These are phyloP conservation scores for Zaprionus ghesquierei DNA, from an alignment of 1,140 invertebrate species.

Conservation along the genomic window DNA sequence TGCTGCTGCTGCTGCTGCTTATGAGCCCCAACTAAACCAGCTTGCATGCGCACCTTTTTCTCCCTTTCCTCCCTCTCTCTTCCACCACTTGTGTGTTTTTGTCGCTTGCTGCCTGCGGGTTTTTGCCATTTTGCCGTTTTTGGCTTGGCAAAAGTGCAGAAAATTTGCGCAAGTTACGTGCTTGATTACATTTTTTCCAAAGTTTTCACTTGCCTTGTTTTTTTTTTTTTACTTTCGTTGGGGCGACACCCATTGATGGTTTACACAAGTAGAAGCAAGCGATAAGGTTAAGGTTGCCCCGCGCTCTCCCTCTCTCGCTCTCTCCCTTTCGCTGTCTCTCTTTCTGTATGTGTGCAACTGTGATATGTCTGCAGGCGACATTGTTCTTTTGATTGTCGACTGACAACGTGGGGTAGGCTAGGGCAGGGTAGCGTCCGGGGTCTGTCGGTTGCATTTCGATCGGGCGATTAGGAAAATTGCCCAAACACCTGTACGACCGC, in stretches of 20 bases:
- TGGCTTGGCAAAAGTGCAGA: conserved; percentile 77
- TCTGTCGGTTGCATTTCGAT: background rate
- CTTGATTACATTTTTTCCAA: conserved; percentile 77
- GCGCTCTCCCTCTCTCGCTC: background rate
- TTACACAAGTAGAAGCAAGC: conserved; percentile 27
- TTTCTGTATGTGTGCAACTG: background rate
- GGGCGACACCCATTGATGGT: conserved; percentile 49
- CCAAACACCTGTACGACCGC: conserved; percentile 51
- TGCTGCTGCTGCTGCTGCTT: no score
- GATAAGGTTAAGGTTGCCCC: conserved; percentile 58
- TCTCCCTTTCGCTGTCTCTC: background rate
- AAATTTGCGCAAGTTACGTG: conserved; percentile 81
- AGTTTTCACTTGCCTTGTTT: conserved; percentile 54
- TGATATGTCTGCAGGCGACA: conserved; percentile 11
- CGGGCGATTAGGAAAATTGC: conserved; percentile 63
- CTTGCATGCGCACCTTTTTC: background rate
- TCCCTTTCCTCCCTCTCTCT: background rate
- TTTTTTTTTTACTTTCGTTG: background rate
- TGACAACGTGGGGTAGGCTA: background rate
- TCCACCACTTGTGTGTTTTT: conserved; percentile 31
- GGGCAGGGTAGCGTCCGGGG: no score
- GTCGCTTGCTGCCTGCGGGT: conserved; percentile 49
- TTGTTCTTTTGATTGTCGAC: conserved; percentile 26
- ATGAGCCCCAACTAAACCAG: background rate
- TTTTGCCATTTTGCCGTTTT: conserved; percentile 52